Evolutionary conservation across 2,113 vertebrate species (phyloP), one percentile per base, ranked within the genome.

Genomic region (Spilogale gracilis): DNA sequence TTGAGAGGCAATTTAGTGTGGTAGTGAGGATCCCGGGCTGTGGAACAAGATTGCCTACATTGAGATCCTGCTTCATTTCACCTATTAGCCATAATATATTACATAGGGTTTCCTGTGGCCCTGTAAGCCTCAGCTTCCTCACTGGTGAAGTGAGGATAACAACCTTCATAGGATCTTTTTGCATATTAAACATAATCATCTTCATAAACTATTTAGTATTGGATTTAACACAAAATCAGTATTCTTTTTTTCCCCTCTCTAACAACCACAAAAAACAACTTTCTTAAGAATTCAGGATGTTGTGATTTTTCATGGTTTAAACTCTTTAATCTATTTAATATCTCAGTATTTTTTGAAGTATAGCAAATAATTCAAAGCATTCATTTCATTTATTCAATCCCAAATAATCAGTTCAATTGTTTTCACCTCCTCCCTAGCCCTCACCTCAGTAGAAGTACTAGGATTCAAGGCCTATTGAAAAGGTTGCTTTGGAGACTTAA

Each of bases 221-320:
- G 76, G 30, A 4, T 94, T 87, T 67, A 76, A 20, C 52, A 74
- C n/a, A 20, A 27, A 76, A 80, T 80, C 27, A 76, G 50, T 61
- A 81, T 6, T 13, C 9, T 17, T 83, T 61, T 89, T 27, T 30
- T 9, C 3, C 56, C 3, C 56, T 9, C n/a, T 48, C 11, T n/a
- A 79, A 74, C 9, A 32, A 84, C 9, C 18, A 63, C 76, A 94
- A 63, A 16, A 83, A 90, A 20, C 65, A 67, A 87, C 23, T 88
- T 95, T 65, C 56, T 14, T 56, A 83, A 92, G 45, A 96, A 25
- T 91, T 89, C 8, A 65, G 54, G 56, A 80, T 63, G 43, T 14
- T 58, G 20, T 60, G 12, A 8, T 50, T 90, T 87, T 96, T 95
- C n/a, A 61, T 85, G 14, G 5, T 89, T 81, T 84, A 79, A 89